Evolutionary conservation across 2,113 vertebrate genomes (phyloP).

Genomic region (Eurypyga helias): DNA sequence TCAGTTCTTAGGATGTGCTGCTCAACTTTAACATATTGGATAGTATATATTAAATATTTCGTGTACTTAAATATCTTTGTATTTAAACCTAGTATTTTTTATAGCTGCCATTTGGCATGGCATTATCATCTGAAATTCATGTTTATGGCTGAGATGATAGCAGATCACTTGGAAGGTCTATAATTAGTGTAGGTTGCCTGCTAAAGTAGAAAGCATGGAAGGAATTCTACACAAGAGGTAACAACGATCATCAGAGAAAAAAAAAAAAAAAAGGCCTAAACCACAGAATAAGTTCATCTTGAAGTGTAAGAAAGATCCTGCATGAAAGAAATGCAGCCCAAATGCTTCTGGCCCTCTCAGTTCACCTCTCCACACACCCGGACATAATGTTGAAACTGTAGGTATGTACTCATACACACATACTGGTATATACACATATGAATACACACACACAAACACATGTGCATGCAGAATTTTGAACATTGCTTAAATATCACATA

Average conservation of each 20-base stretch:
- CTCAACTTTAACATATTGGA: background rate
- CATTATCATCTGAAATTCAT: background rate
- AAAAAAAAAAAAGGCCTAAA: background rate
- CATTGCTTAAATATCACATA: background rate
- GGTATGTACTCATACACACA: rapidly evolving
- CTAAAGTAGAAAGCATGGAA: background rate
- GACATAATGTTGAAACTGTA: background rate
- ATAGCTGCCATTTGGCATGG: background rate
- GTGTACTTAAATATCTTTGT: background rate
- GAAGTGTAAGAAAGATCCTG: background rate
- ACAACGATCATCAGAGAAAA: background rate
- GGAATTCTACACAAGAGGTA: background rate
- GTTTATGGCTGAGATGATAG: background rate
- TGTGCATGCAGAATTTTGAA: background rate
- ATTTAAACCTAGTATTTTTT: background rate
- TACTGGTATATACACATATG: background rate
- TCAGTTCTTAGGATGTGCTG: background rate
- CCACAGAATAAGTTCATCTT: background rate
- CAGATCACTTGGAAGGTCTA: background rate
- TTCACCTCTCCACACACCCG: background rate
- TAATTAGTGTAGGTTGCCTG: background rate
- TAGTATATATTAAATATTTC: background rate
- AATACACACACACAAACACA: no score
- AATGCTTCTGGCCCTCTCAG: background rate
- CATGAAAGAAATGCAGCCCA: background rate